These are phyloP conservation scores for Bovichtus variegatus DNA, from an alignment of 2,797 vertebrate species.

Conservation along the genomic window DNA sequence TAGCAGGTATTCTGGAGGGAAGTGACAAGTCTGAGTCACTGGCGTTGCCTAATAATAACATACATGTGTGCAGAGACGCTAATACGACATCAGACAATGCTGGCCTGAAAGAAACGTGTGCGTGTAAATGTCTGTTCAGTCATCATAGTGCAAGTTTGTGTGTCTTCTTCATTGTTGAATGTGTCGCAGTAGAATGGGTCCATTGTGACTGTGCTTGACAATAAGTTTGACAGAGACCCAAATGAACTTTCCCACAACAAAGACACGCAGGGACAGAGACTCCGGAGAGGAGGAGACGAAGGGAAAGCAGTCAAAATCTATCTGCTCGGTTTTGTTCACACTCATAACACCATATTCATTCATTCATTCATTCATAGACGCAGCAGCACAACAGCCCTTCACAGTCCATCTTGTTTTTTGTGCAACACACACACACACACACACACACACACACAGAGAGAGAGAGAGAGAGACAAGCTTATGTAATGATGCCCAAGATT, in stretches of 20 bases:
- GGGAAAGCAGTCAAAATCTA: constrained; percentile 34
- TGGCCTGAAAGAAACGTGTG: neutral
- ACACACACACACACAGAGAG: neutral
- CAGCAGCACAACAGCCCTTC: constrained; percentile 12
- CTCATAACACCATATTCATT: constrained; percentile 8
- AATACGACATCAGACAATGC: neutral
- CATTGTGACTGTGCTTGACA: constrained; percentile 49
- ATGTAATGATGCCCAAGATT: constrained; percentile 63
- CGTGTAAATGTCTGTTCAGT: neutral
- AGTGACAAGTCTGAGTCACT: constrained; percentile 37
- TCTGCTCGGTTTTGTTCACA: constrained; percentile 8
- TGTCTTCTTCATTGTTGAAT: constrained; percentile 28
- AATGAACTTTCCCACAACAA: constrained; percentile 52
- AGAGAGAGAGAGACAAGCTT: constrained; percentile 43
- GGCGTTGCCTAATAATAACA: constrained; percentile 27
- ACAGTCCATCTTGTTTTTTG: constrained; percentile 40
- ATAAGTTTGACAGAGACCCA: constrained; percentile 46
- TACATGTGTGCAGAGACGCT: constrained; percentile 10
- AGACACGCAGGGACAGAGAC: constrained; percentile 18
- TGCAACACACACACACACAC: neutral
- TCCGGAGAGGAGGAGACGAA: constrained; percentile 1
- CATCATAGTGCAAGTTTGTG: constrained; percentile 9
- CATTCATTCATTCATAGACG: constrained; percentile 22
- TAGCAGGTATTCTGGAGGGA: neutral
- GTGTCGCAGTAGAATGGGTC: constrained; percentile 31